Base-by-base conservation (phyloP, 2,888 invertebrate species). In the Lasius platythorax region DNA sequence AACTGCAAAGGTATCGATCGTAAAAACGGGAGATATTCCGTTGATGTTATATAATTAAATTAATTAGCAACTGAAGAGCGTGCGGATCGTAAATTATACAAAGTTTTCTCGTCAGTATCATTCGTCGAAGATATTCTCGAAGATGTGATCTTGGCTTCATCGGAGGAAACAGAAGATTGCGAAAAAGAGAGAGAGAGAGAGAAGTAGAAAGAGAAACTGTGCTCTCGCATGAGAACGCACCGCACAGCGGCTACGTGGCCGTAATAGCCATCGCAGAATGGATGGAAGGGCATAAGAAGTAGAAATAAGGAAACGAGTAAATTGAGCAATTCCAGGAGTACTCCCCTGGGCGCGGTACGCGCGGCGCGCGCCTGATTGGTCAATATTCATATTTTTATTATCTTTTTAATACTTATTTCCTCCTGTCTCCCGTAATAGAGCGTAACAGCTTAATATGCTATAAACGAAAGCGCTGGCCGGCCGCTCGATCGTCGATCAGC, bases 371-470 rank as follows among this genome's bases (percentile, higher is more conserved):
- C n/a, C n/a, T 72, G 61, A 81, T 81, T 72, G 79, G 72, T 61
- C 72, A 61, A 81, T 81, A 81, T 81, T 81, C 79, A 72, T 81
- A 81, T 63, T 79, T 79, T 68, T 61, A 79, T 83, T 63, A 63
- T 50, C 70, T 61, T 79, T 83, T 83, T 79, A 68, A 63, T 40
- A 68, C 79, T 83, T 63, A 70, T 83, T 79, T 83, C 78, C 79
- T 83, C 68, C 79, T 40, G 79, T 68, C n/a, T 53, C 61, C 78
- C 68, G 79, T 79, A 70, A 78, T 79, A 79, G 79, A 79, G 79
- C 83, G 78, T 63, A 63, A 79, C 79, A 79, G 83, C 83, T 79
- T 83, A 83, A 83, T 83, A 63, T 68, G 68, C 68, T 83, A 63
- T 83, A 83, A 83, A 79, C 63, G 83, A 83, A 83, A 83, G 79